Conservation (phyloP, 2,113 vertebrate species). For the Varanus salvator region DNA sequence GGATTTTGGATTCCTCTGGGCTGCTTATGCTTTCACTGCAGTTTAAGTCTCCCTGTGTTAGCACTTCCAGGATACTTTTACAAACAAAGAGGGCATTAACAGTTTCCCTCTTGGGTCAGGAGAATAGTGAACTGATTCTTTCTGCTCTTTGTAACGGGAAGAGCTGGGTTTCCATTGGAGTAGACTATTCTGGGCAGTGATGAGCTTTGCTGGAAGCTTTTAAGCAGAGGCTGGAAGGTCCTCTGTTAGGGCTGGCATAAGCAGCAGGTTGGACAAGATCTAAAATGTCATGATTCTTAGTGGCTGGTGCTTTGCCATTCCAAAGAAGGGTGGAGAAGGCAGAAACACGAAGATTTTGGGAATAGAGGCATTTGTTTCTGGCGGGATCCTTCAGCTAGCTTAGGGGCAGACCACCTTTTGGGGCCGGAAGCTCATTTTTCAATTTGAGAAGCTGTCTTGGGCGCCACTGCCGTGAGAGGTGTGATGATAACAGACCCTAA, state of each 20-base stretch:
- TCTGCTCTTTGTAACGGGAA: background rate
- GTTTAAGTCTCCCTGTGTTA: accelerated
- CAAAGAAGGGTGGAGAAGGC: background rate
- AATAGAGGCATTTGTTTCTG: background rate
- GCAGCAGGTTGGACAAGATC: background rate
- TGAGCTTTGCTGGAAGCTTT: background rate
- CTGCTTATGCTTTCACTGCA: background rate
- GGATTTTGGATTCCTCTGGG: accelerated
- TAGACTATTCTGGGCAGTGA: background rate
- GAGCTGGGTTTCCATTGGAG: too few relatives aligned
- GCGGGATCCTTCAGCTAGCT: background rate
- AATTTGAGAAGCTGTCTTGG: too few relatives aligned
- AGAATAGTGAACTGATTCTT: background rate
- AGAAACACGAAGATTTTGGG: background rate
- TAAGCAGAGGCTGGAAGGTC: background rate
- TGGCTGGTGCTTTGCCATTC: background rate
- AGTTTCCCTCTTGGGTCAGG: accelerated
- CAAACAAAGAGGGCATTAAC: background rate
- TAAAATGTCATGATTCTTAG: background rate
- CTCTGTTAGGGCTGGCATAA: background rate
- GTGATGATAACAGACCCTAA: too few relatives aligned
- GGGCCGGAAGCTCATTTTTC: too few relatives aligned
- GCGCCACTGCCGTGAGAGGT: too few relatives aligned
- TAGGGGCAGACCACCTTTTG: too few relatives aligned
- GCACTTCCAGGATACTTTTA: background rate